Conservation (phyloP, 2,797 vertebrate genomes). For the Fistularia commersonii region DNA sequence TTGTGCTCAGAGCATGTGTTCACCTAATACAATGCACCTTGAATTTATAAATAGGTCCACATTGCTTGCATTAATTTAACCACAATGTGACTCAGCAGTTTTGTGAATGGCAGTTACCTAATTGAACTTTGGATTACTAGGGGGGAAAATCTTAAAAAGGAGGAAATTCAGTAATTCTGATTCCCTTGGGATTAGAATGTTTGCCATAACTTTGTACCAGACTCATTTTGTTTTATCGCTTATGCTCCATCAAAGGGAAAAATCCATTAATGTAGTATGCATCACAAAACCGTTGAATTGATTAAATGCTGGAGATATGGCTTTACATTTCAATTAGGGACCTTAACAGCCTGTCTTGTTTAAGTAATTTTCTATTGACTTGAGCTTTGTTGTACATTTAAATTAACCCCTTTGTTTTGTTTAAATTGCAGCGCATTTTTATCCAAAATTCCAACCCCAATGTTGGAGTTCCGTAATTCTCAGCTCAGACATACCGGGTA, state of each 20-base stretch:
- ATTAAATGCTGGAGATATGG: constrained; percentile 44
- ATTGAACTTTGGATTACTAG: constrained; percentile 28
- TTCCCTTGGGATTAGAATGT: constrained; percentile 37
- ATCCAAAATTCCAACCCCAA: background rate
- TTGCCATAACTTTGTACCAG: constrained; percentile 44
- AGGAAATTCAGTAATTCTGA: constrained; percentile 27
- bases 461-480: background rate
- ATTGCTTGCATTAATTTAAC: constrained; percentile 29
- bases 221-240: constrained; percentile 54
- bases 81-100: constrained; percentile 36
- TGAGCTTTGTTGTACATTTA: constrained; percentile 6
- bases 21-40: constrained; percentile 18
- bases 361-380: constrained; percentile 12
- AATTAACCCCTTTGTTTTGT: constrained; percentile 6
- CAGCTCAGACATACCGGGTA: no score
- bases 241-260: constrained; percentile 43
- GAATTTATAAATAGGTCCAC: constrained; percentile 11
- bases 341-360: no score
- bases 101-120: constrained; percentile 35
- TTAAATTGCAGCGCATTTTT: constrained; percentile 4
- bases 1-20: constrained; percentile 19
- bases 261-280: constrained; percentile 55
- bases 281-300: constrained; percentile 42
- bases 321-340: constrained; percentile 59
- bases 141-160: constrained; percentile 22